These are phyloP conservation scores for Corapipo altera DNA, from an alignment of 2,113 vertebrate genomes.

Conservation along the genomic window DNA sequence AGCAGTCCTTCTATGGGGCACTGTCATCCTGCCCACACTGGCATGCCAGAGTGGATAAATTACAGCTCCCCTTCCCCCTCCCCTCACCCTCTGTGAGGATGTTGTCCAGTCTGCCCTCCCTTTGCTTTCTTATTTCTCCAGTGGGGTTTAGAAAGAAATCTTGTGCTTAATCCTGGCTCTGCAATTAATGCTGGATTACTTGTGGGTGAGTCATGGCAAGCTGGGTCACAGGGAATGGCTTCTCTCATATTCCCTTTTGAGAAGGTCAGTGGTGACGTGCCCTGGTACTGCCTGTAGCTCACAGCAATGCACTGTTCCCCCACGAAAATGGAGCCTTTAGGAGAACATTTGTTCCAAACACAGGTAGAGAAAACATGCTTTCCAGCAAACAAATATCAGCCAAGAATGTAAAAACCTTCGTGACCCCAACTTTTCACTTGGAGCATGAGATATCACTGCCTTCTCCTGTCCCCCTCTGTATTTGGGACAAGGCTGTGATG, in stretches of 20 bases:
- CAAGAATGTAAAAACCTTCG: background rate
- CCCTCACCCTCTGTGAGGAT: background rate
- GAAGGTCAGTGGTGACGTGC: background rate
- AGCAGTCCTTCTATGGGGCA: background rate
- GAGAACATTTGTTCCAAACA: background rate
- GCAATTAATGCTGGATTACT: background rate
- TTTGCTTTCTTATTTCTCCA: background rate
- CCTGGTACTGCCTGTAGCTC: background rate
- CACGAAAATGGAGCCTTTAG: background rate
- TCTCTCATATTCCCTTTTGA: background rate
- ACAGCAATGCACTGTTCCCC: background rate
- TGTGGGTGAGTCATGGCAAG: background rate
- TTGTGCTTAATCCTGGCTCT: background rate
- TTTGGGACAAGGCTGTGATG: background rate
- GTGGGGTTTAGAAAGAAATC: background rate
- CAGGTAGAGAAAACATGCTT: background rate
- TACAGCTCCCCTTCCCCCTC: background rate
- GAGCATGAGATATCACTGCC: background rate
- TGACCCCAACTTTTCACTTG: background rate
- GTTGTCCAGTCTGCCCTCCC: background rate
- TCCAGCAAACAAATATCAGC: background rate
- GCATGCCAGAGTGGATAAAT: background rate
- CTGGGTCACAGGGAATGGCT: background rate
- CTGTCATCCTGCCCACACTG: background rate
- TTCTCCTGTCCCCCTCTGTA: background rate